Evolutionary conservation across 64 coral and sea anemone genomes (phyloP), one percentile per base, ranked within the genome.

Genomic region (Montipora foliosa): DNA sequence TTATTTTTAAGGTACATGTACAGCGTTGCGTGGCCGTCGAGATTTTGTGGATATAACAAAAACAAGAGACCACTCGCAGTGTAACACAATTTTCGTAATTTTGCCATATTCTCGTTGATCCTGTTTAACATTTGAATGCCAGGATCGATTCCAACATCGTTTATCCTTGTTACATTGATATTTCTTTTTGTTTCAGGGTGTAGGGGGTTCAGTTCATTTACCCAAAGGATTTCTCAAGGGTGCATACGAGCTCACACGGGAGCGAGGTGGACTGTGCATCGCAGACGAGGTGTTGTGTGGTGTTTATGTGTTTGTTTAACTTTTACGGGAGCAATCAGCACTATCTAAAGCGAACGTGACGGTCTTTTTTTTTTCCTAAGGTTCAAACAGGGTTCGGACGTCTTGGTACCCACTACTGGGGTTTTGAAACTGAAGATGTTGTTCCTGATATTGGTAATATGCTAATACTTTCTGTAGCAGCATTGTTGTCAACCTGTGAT

Each of bases 351-450:
- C 5, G 47, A 24, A 79, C 46, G 16, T 66, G 0, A 25, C 8
- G 37, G 1, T 1, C 16, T 59, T 64, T 94, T 76, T 2, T 25
- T n/a, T 49, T 44, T 6, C 24, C 8, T 3, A 16, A 97, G 95
- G 95, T 97, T 49, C 97, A 99, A 66, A 91, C 87, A 57, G 97
- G 97, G 66, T 99, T 99, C 74, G 97, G 97, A 82, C 97, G 97
- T 44, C 83, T 99, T 59, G 97, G 97, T 20, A 96, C 91, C 55
- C 92, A 94, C 88, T 99, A 94, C 83, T 99, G 97, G 97, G 94
- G 94, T 81, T 99, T 99, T 76, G 83, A 99, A 44, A 90, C 91
- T 82, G 88, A 95, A 53, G 97, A 75, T 5, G 97, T 96, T 83
- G 50, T 96, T 59, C 97, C 97, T 66, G 97, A 99, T 77, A 99